Conservation (phyloP, 2,888 invertebrate species). For the Andrena fulva region DNA sequence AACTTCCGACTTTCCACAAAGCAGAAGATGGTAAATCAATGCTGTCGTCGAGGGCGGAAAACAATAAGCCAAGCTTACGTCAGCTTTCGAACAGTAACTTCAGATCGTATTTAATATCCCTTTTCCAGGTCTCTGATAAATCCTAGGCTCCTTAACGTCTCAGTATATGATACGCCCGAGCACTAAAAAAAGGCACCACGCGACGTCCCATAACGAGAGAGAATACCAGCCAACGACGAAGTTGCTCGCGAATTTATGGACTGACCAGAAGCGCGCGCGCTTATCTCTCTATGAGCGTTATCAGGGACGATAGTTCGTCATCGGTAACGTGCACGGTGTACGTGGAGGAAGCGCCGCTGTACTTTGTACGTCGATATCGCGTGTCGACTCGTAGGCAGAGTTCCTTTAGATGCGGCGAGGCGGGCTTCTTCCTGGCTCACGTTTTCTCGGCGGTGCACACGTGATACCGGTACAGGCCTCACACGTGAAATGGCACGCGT, state of each 20-base stretch:
- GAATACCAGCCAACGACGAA: not conserved
- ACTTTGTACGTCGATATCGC: constrained; percentile 42
- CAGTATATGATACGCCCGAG: no score
- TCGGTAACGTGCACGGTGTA: not conserved
- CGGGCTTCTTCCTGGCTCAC: constrained; percentile 31
- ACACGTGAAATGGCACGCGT: constrained; percentile 69
- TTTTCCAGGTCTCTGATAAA: no score
- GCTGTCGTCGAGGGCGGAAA: no score
- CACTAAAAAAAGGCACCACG: no score
- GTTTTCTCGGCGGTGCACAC: constrained; percentile 41
- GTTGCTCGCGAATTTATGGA: not conserved
- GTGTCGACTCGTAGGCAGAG: constrained; percentile 18
- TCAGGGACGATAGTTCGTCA: constrained; percentile 23
- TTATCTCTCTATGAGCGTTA: constrained; percentile 6
- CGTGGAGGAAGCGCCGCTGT: not conserved
- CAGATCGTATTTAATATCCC: no score
- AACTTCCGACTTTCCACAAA: no score
- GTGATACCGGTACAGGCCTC: constrained; percentile 47
- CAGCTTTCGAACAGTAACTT: no score
- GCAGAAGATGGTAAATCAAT: no score
- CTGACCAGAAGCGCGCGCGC: not conserved
- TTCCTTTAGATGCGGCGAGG: constrained; percentile 29
- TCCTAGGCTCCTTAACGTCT: no score
- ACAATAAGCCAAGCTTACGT: no score
- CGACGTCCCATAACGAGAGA: not conserved